Percentiles rank a stretch among this genome's conserved stretches.
Conservation (phyloP, 2,888 invertebrate genomes). For the Strigamia crassipes region DNA sequence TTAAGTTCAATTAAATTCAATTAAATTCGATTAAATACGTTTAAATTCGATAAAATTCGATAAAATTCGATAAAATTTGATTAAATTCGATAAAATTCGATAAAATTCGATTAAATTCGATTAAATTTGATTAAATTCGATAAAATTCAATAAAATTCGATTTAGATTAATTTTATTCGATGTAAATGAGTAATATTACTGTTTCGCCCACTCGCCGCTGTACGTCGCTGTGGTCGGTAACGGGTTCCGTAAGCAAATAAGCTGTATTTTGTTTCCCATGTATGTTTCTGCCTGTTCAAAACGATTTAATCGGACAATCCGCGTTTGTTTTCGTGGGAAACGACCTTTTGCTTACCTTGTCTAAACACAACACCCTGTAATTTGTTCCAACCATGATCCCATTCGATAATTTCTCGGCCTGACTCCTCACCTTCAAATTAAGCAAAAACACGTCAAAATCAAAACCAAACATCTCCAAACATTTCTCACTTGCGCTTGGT, state of each 20-base stretch:
- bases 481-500: constrained; percentile 57
- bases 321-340: neutral
- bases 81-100: too few species aligned
- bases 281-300: constrained; percentile 69
- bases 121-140: too few species aligned
- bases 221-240: constrained; percentile 66
- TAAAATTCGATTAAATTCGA: too few species aligned
- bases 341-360: constrained; percentile 66
- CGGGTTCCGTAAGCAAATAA: constrained; percentile 74
- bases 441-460: too few species aligned
- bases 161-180: too few species aligned
- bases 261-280: constrained; percentile 71
- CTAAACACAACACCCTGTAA: constrained; percentile 75
- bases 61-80: too few species aligned
- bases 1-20: too few species aligned
- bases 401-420: constrained; percentile 67
- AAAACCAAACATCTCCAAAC: too few species aligned
- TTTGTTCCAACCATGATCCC: constrained; percentile 78
- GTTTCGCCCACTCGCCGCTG: constrained; percentile 71
- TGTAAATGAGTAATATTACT: too few species aligned
- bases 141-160: too few species aligned
- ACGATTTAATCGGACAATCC: neutral
- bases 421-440: constrained; percentile 50
- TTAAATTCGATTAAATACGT: too few species aligned
- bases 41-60: too few species aligned